Percentiles rank a stretch among this genome's conserved stretches.
Evolutionary conservation across 35 echinoderm and acorn worm species (phyloP).

Genomic region (Lytechinus pictus): DNA sequence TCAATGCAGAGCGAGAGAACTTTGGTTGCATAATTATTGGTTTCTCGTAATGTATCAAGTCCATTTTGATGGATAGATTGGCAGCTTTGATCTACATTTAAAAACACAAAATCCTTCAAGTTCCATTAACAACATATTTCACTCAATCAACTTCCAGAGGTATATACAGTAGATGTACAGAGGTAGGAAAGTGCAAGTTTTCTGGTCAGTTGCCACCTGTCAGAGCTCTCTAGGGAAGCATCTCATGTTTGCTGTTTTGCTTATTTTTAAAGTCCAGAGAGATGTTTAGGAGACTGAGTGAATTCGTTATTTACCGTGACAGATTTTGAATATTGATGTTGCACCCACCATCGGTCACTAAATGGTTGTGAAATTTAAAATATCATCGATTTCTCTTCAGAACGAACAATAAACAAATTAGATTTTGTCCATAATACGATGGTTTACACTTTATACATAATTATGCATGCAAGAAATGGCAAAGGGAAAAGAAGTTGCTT

Average conservation of each 20-base stretch:
- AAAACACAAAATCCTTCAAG: not conserved
- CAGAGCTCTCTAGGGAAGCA: not conserved
- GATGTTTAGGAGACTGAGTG: too few relatives aligned
- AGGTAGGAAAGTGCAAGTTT: not conserved
- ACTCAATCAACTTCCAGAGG: not conserved
- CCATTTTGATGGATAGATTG: not conserved
- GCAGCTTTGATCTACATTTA: not conserved
- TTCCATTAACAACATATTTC: not conserved
- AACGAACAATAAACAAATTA: too few relatives aligned
- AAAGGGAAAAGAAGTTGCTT: too few relatives aligned
- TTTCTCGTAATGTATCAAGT: not conserved
- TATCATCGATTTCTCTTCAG: too few relatives aligned
- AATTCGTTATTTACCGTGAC: too few relatives aligned
- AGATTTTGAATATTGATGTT: too few relatives aligned
- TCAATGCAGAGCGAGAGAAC: not conserved
- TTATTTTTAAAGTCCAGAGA: not conserved
- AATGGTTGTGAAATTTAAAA: too few relatives aligned
- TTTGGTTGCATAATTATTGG: not conserved
- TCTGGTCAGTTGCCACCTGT: not conserved
- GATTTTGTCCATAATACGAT: too few relatives aligned
- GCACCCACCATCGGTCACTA: too few relatives aligned
- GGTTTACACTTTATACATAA: too few relatives aligned
- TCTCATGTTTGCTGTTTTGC: not conserved
- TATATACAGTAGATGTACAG: not conserved
- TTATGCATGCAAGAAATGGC: too few relatives aligned